Evolutionary conservation across 2,797 vertebrate species (phyloP).

Genomic region (Falco naumanni): DNA sequence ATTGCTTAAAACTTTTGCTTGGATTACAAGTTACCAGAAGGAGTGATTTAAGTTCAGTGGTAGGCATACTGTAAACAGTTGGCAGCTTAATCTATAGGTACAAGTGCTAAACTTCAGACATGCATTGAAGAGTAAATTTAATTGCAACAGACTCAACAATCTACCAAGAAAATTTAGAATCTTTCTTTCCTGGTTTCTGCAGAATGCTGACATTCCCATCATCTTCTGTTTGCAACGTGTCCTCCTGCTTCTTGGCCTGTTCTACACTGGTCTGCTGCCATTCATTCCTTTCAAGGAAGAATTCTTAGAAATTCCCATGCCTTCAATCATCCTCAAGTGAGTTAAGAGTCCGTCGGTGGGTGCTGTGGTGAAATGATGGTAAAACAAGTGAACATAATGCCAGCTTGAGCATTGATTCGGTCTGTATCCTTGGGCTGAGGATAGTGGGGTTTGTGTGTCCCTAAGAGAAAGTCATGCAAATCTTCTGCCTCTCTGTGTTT

Average conservation of each 20-base stretch:
- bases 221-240: constrained; percentile 94
- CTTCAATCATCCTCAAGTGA: constrained; percentile 95
- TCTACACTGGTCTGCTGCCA: constrained; percentile 95
- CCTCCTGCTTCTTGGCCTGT: constrained; percentile 91
- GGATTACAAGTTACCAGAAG: not conserved
- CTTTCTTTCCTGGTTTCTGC: constrained; percentile 22
- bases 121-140: not conserved
- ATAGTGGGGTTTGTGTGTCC: not conserved
- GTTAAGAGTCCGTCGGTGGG: not conserved
- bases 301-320: constrained; percentile 98
- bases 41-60: not conserved
- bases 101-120: not conserved
- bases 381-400: not conserved
- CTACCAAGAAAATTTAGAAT: not conserved
- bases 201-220: constrained; percentile 92
- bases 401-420: not conserved
- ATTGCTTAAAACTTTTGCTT: not conserved
- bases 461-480: not conserved
- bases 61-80: not conserved
- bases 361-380: not conserved
- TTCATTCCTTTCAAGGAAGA: constrained; percentile 94
- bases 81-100: not conserved
- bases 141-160: not conserved
- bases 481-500: not conserved
- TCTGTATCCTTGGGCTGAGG: not conserved